Conservation (phyloP, 2,113 vertebrate genomes). For the Condylura cristata region DNA sequence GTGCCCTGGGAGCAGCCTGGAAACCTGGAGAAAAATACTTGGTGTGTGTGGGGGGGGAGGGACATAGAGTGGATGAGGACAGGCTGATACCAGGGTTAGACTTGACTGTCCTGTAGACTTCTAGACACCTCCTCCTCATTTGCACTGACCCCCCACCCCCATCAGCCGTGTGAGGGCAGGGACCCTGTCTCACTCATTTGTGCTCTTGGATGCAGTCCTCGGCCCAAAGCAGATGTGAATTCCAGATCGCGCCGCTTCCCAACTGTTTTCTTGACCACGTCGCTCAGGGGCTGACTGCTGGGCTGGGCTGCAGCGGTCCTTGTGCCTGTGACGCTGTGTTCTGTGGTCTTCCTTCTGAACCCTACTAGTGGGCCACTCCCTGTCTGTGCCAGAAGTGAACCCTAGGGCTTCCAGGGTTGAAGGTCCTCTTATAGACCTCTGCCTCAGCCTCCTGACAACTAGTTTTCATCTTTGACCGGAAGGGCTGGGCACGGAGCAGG, state of each 20-base stretch:
- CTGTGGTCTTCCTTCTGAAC: background rate
- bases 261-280: background rate
- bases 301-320: background rate
- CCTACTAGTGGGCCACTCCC: background rate
- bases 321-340: background rate
- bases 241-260: background rate
- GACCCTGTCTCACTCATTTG: too few relatives aligned
- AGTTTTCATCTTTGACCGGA: background rate
- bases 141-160: too few relatives aligned
- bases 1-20: background rate
- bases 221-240: background rate
- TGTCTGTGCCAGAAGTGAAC: background rate
- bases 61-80: background rate
- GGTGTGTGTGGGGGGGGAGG: background rate
- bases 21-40: background rate
- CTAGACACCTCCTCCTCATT: background rate
- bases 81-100: background rate
- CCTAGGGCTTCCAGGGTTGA: background rate
- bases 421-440: background rate
- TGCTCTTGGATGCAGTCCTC: background rate
- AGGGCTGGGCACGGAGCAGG: background rate
- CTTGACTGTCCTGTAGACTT: background rate
- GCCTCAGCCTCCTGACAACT: background rate
- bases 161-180: background rate
- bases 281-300: background rate